Evolutionary conservation across 2,888 invertebrate species (phyloP), one percentile per base, ranked within the genome.

Genomic region (Andrena dorsata): DNA sequence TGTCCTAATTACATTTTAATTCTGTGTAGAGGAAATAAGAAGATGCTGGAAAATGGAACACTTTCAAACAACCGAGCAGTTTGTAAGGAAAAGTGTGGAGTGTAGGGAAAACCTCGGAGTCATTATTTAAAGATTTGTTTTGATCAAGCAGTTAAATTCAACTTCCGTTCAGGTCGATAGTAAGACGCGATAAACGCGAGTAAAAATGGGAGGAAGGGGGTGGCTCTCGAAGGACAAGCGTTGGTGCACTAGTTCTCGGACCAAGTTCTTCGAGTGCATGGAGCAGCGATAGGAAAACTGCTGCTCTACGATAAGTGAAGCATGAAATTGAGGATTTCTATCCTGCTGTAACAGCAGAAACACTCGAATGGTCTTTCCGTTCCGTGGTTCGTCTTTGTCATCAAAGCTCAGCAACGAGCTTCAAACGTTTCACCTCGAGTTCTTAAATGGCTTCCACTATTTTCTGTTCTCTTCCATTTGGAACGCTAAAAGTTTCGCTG

Each of bases 261-360:
- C 13, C 49, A 65, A 65, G 60, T 76, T 61, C 53, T 70, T 77
- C 49, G 75, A 80, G 76, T 76, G 76, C 63, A 80, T 35, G 32
- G 76, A 56, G 41, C 51, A 32, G 28, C 70, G 78, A 80, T 85
- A 77, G 80, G 74, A 81, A 66, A 69, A 63, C 63, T 74, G 74
- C 76, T 49, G 76, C 58, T 78, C 49, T 47, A 69, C 58, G 73
- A 56, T 35, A 85, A 88, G 83, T 61, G 83, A 85, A 56, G 70
- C 86, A 76, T 83, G 83, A 88, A 88, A 88, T 88, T 77, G 83
- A 86, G 83, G 79, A 85, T 86, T 79, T 86, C 76, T 86, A 76
- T 47, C 32, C 26, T 82, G 82, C 82, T 82, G 83, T 70, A 83
- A 72, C 86, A 88, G 80, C 86, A 80, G 76, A 78, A 82, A 81